phyloP scores from a whole-genome alignment of 2,888 invertebrate species.

The Aphrophora alni region DNA sequence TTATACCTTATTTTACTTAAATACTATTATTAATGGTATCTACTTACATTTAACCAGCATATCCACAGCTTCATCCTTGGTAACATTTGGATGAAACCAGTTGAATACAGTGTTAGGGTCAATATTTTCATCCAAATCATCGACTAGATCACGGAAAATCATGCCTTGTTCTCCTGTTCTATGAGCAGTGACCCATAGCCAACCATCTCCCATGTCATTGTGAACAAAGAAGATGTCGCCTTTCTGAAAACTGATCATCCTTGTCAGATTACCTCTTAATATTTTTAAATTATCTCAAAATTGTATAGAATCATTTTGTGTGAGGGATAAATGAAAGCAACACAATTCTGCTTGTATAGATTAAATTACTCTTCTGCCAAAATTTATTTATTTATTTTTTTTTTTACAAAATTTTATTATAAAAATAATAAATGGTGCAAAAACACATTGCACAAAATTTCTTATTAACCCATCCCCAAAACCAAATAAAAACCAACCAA shows the following conservation, averaged over 20 bases:
- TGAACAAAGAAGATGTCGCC: constrained; percentile 97
- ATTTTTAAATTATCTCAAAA: not conserved
- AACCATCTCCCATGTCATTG: constrained; percentile 97
- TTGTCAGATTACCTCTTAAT: not conserved
- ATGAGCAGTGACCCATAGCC: constrained; percentile 97
- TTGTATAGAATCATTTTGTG: not conserved
- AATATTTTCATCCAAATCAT: constrained; percentile 89
- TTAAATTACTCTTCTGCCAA: too few relatives aligned
- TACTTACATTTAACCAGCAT: constrained; percentile 80
- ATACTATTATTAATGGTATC: too few relatives aligned
- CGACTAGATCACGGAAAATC: constrained; percentile 94
- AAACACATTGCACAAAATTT: too few relatives aligned
- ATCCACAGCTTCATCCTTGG: constrained; percentile 95
- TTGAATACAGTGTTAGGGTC: constrained; percentile 96
- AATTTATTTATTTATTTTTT: not conserved
- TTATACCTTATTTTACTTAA: too few relatives aligned
- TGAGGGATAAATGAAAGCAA: not conserved
- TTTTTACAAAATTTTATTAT: too few relatives aligned
- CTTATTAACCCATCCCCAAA: too few relatives aligned
- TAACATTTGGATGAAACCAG: constrained; percentile 97
- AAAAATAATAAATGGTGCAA: too few relatives aligned
- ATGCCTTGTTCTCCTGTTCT: constrained; percentile 95
- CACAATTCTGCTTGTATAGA: too few relatives aligned
- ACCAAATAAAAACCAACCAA: too few relatives aligned
- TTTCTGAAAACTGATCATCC: constrained; percentile 77